Percentiles rank a stretch among this genome's conserved stretches.
Conservation (phyloP, 2,113 vertebrate genomes). For the Ivindomyrus marchei region DNA sequence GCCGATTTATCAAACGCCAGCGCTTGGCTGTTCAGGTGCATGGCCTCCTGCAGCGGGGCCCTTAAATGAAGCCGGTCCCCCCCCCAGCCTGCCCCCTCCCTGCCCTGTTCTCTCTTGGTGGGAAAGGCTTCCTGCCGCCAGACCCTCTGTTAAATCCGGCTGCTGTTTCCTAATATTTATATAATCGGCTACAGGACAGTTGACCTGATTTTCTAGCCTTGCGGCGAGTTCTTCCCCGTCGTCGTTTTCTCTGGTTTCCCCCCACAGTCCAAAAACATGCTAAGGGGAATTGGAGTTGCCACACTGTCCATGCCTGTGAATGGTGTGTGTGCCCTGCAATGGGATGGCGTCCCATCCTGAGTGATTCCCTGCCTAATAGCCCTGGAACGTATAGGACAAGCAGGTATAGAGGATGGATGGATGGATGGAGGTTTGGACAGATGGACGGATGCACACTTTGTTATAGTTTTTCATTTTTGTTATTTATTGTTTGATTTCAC, state of each 20-base stretch:
- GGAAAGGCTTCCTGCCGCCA: not conserved
- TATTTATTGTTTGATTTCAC: not conserved
- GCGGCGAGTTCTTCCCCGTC: no score
- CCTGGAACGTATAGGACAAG: not conserved
- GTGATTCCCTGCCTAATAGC: not conserved
- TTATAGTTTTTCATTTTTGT: not conserved
- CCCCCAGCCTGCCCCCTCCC: not conserved
- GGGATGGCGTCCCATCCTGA: not conserved
- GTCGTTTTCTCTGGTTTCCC: not conserved
- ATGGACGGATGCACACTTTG: not conserved
- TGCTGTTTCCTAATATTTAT: not conserved
- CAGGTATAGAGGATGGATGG: not conserved
- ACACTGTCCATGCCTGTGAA: not conserved
- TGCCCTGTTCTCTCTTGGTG: not conserved
- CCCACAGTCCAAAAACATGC: not conserved
- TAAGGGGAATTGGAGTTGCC: not conserved
- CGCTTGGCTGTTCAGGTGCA: not conserved
- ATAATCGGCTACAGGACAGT: not conserved
- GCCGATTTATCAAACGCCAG: not conserved
- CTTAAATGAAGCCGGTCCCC: not conserved
- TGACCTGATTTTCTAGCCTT: not conserved
- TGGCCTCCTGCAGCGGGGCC: not conserved
- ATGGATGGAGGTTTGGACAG: not conserved
- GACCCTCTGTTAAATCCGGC: not conserved
- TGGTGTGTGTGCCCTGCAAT: not conserved